phyloP scores from a whole-genome alignment of 2,888 invertebrate species.

The Aphrophora alni region DNA sequence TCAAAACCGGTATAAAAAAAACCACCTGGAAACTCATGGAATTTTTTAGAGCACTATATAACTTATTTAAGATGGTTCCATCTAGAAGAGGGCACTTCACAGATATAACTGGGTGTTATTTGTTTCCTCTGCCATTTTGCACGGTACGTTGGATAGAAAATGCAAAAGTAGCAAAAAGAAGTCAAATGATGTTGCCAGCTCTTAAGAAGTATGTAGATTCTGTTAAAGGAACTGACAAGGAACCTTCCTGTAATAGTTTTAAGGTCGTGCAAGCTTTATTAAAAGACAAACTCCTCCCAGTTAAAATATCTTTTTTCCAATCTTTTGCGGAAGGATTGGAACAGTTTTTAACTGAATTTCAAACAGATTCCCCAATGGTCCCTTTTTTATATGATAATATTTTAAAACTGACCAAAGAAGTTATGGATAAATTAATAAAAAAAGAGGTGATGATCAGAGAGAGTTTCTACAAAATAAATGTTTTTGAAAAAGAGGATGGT shows the following conservation, averaged over 20 bases:
- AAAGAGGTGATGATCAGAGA: background rate
- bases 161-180: conserved; percentile 12
- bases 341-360: background rate
- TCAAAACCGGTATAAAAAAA: conserved; percentile 50
- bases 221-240: background rate
- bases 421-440: background rate
- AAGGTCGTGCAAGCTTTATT: background rate
- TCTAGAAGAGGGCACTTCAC: conserved; percentile 14
- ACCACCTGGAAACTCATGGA: conserved; percentile 47
- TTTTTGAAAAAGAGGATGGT: background rate
- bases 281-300: background rate
- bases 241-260: background rate
- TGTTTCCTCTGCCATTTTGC: conserved; percentile 18
- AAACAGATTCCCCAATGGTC: background rate
- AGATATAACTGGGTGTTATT: background rate
- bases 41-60: conserved; percentile 50
- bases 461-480: background rate
- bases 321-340: background rate
- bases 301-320: conserved; percentile 15
- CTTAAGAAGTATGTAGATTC: background rate
- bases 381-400: background rate
- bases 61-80: conserved; percentile 32
- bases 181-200: background rate
- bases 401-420: background rate
- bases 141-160: conserved; percentile 25